A percentile compares a stretch with the other conserved stretches of the same genome.
Evolutionary conservation across 1,140 invertebrate genomes (phyloP).

Genomic region (Spodoptera frugiperda): DNA sequence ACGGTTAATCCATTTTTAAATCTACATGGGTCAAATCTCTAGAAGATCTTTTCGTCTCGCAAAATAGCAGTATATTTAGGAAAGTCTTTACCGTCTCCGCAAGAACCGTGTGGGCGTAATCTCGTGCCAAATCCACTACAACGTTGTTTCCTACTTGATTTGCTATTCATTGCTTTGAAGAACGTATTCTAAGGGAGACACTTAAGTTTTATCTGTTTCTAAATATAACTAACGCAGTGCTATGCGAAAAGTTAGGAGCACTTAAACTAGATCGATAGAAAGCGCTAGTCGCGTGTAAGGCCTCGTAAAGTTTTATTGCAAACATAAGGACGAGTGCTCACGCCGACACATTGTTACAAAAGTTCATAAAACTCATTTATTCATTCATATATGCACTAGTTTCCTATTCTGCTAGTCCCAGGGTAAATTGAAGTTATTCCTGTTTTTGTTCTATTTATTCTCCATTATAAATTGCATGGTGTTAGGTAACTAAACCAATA

Average conservation of each 20-base stretch:
- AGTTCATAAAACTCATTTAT: slow-evolving; percentile 4
- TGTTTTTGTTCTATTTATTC: too few species aligned
- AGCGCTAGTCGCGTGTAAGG: slow-evolving; percentile 30
- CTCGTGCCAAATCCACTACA: too few species aligned
- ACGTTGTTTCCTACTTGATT: neutral
- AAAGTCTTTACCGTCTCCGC: too few species aligned
- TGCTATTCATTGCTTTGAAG: neutral
- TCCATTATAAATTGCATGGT: too few species aligned
- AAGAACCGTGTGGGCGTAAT: too few species aligned
- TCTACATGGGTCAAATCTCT: too few species aligned
- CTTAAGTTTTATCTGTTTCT: slow-evolving; percentile 9
- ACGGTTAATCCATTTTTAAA: too few species aligned
- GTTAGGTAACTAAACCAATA: too few species aligned
- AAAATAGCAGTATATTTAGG: too few species aligned
- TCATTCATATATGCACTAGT: neutral
- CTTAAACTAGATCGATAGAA: slow-evolving; percentile 36
- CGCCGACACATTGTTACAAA: slow-evolving; percentile 1
- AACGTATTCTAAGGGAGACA: neutral
- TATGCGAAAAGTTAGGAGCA: slow-evolving; percentile 21
- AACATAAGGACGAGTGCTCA: slow-evolving; percentile 26
- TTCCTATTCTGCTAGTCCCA: too few species aligned
- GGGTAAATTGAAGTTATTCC: too few species aligned
- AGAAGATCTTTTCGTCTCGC: too few species aligned
- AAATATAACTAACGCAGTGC: slow-evolving; percentile 9
- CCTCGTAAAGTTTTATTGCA: slow-evolving; percentile 40